These are phyloP conservation scores for Perca flavescens DNA, from an alignment of 2,113 vertebrate genomes.

Conservation along the genomic window DNA sequence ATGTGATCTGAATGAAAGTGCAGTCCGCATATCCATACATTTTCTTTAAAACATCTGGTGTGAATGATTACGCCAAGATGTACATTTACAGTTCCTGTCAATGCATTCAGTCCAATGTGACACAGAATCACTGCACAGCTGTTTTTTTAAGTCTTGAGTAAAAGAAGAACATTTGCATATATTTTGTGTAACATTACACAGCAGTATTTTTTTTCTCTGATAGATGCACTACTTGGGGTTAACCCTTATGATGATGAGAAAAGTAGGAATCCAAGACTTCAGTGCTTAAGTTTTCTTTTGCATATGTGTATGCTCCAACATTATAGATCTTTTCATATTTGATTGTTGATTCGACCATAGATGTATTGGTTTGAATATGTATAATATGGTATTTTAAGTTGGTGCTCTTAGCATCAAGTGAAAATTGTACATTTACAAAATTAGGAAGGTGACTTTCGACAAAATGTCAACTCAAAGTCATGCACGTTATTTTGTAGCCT, in stretches of 20 bases:
- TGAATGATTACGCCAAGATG: not conserved
- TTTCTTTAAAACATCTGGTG: slow-evolving; percentile 9
- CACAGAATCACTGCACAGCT: slow-evolving; percentile 6
- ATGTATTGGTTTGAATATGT: not conserved
- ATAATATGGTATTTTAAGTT: not conserved
- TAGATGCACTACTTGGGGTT: not conserved
- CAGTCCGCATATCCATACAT: slow-evolving; percentile 1
- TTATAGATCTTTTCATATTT: not conserved
- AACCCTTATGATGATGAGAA: not conserved
- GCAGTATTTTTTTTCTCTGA: not conserved
- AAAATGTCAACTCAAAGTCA: not conserved
- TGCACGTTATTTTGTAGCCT: not conserved
- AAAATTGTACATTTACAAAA: not conserved
- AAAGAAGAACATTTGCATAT: slow-evolving; percentile 16
- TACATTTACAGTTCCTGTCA: slow-evolving; percentile 9
- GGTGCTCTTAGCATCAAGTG: not conserved
- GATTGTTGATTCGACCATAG: not conserved
- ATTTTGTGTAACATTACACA: slow-evolving; percentile 9
- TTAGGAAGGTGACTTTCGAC: not conserved
- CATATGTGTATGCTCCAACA: not conserved
- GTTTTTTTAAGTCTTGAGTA: slow-evolving; percentile 20
- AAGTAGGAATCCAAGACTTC: not conserved
- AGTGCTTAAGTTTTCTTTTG: not conserved
- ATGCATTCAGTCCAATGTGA: slow-evolving; percentile 6
- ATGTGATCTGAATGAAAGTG: slow-evolving; percentile 36